Conservation (phyloP, 2,797 vertebrate species). For the Uromys caudimaculatus region DNA sequence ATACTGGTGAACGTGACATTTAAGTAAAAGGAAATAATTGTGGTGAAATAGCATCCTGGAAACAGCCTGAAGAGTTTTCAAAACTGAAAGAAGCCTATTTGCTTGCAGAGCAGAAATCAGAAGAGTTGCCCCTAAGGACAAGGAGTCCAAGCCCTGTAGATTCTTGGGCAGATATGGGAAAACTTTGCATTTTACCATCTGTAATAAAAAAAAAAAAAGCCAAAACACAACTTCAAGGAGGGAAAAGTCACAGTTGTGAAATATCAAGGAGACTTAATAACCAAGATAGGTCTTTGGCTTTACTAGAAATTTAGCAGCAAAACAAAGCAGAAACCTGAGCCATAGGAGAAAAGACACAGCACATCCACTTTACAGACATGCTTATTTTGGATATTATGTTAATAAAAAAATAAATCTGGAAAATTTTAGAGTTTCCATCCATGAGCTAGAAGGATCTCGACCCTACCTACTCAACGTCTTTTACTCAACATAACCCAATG, state of each 20-base stretch:
- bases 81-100: background rate
- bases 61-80: background rate
- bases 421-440: background rate
- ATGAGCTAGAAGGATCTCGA: background rate
- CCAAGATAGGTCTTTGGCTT: background rate
- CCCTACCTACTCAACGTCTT: background rate
- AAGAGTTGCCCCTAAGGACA: background rate
- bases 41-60: background rate
- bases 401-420: conserved; percentile 27
- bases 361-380: background rate
- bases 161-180: background rate
- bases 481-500: background rate
- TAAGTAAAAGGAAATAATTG: background rate
- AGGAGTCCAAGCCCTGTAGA: background rate
- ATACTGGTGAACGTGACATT: background rate
- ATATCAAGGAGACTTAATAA: background rate
- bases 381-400: background rate
- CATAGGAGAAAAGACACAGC: background rate
- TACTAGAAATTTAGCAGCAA: background rate
- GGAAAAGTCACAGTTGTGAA: background rate
- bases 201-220: background rate
- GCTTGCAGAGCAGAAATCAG: background rate
- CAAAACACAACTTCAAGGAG: background rate
- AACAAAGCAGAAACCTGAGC: background rate
- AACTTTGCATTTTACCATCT: background rate